Conservation (phyloP, 92 coral and sea anemone species). For the Heteractis magnifica region DNA sequence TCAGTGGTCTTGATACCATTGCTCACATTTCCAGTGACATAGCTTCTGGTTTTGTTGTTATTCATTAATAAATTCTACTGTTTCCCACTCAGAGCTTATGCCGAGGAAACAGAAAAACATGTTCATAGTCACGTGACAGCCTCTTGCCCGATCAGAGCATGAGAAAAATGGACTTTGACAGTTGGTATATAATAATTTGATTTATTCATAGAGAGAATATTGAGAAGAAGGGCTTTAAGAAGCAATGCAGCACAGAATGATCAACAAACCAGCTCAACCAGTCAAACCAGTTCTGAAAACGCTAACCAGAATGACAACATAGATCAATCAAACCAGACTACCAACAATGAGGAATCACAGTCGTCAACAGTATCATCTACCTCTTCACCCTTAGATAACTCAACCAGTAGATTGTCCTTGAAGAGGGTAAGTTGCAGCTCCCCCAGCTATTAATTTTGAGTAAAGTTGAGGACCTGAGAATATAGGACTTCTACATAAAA, state of each 20-base stretch:
- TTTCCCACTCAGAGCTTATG: no score
- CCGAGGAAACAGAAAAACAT: no score
- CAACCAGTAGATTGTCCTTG: neutral
- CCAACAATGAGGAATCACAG: constrained; percentile 61
- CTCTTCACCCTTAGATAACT: constrained; percentile 48
- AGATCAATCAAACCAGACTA: constrained; percentile 25
- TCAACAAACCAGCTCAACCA: constrained; percentile 15
- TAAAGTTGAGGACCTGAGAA: no score
- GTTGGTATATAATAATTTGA: neutral
- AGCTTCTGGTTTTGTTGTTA: no score
- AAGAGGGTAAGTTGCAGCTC: constrained; percentile 42
- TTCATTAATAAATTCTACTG: no score
- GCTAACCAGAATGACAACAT: constrained; percentile 2
- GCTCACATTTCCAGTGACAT: no score
- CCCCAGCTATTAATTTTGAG: no score
- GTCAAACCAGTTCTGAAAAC: constrained; percentile 19
- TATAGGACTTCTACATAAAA: no score
- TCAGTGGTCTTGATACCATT: no score
- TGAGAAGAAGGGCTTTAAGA: constrained; percentile 75
- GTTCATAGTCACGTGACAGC: no score
- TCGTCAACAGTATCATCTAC: constrained; percentile 86
- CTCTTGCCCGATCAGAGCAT: no score
- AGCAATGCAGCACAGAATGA: constrained; percentile 38
- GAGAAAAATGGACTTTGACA: no score
- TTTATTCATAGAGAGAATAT: constrained; percentile 54